Base-by-base conservation (phyloP, 1,140 invertebrate genomes). In the Orius laevigatus region DNA sequence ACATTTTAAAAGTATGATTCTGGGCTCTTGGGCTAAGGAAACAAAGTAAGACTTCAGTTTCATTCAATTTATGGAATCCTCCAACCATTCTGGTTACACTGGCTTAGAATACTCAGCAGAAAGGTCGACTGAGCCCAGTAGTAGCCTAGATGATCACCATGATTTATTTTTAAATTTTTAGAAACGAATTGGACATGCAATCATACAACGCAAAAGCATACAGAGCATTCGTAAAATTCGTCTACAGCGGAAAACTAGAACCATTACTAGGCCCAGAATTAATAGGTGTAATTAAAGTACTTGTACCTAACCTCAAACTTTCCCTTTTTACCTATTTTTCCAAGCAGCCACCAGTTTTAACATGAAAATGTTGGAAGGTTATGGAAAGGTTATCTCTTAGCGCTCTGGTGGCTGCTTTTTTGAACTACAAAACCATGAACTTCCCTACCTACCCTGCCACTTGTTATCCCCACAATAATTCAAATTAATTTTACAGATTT, bases 141-240 rank as follows among this genome's bases (percentile, higher is more conserved):
- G 36, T 5, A 11, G 10, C 18, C 11, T 9, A 32, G 25, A 31
- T 25, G 6, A 32, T 4, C 36, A 19, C 3, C 16, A 5, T 35
- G 33, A 33, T 47, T 47, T 36, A n/a, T 32, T 47, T 47, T 47
- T 34, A 34, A n/a, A 34, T 6, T 8, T 6, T 36, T 12, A 45
- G 42, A 15, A 18, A n/a, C 15, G 14, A 14, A 11, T 41, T 49
- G 3, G 40, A 49, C 19, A 49, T 49, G 48, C 42, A 33, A 34
- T 25, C 20, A 16, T 49, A 49, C 32, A 49, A 49, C 40, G 12
- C 48, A 4, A 31, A 39, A 9, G 48, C 48, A 3, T 49, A 42
- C 33, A 6, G 48, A 15, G 40, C 48, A 16, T 49, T 49, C 19
- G 12, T 49, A 15, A 49, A 49, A 19, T 49, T 33, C 40, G 48